Evolutionary conservation across 2,797 vertebrate genomes (phyloP), one percentile per base, ranked within the genome.

Genomic region (Gila robusta): DNA sequence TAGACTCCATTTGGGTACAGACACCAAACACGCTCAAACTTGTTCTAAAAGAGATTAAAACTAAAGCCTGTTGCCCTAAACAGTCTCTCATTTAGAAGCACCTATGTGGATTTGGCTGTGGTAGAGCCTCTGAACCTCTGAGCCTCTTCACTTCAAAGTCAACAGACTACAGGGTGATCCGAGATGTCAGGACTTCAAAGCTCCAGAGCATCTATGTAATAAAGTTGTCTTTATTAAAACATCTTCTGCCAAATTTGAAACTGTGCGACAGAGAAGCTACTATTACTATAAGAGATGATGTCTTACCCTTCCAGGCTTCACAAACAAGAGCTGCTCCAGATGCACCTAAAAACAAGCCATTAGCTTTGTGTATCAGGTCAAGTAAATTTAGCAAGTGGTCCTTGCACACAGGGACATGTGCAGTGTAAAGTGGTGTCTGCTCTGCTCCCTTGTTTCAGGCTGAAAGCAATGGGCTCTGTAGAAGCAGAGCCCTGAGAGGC

Each of bases 161-260:
- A 37, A 17, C 49, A 14, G 12, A 54, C 79, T 72, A 21, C 54
- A 66, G 4, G 5, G 47, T 82, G 72, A 89, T 56, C n/a, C 62
- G 77, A 84, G 79, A 74, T 67, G 44, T 66, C 77, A 84, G 62
- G 17, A 67, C 81, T 84, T 88, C 71, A 88, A 88, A 88, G 87
- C 85, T 32, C 64, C 81, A 81, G 11, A 44, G 32, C 12, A 7
- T 26, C 67, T 44, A 21, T 72, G 35, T 82, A 78, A 71, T 70
- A 77, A 80, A 19, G 16, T 49, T 4, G 3, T 56, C 72, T 82
- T 85, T 71, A 72, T 89, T 85, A 73, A 71, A 78, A 79, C 21
- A 72, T 73, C 72, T 79, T 73, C 71, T 70, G 35, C 39, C 5
- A 21, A 62, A 78, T 89, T 84, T 87, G 35, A 77, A 84, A 67